Evolutionary conservation across 2,888 invertebrate genomes (phyloP), one percentile per base, ranked within the genome.

Genomic region (Andrena bicolor): DNA sequence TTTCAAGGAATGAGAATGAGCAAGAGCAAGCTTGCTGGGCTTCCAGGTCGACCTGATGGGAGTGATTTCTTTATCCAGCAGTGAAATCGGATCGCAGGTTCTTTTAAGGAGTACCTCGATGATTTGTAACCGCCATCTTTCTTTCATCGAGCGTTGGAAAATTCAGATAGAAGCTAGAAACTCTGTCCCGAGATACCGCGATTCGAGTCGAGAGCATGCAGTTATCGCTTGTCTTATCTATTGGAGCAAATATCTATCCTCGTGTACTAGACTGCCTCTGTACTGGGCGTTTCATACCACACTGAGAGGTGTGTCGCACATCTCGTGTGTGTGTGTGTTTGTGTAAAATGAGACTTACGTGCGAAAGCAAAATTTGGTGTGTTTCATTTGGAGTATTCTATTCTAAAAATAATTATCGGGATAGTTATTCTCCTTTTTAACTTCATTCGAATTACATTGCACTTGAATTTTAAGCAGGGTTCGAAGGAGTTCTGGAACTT

Each of bases 201-300:
- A 82, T 66, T 71, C 75, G 48, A 73, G 66, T 66, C 66, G 77
- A 71, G 77, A 66, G 69, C 35, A 80, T 30, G 56, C 30, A 60
- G 75, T 86, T 86, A 86, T 86, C 84, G 79, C 73, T 65, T 61
- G 65, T 65, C 84, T 86, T 86, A 86, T 86, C 86, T 77, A 61
- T 74, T 49, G 82, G 61, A 75, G 84, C 70, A 86, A 86, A 86
- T 82, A 86, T 80, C 86, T 63, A 79, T 65, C 71, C 68, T 76
- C 68, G 48, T 64, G 64, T 73, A 83, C 61, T 51, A 72, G 53
- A 76, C 64, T 76, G 60, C 28, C 48, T 63, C 48, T 70, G 28
- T 75, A 69, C 76, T 77, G 85, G 64, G 53, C 53, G 56, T 83
- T 73, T 61, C 77, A 10, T 74, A 64, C 51, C 35, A 64, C 70